These are phyloP conservation scores for Melanerpes formicivorus DNA, from an alignment of 2,113 vertebrate genomes.

Conservation along the genomic window DNA sequence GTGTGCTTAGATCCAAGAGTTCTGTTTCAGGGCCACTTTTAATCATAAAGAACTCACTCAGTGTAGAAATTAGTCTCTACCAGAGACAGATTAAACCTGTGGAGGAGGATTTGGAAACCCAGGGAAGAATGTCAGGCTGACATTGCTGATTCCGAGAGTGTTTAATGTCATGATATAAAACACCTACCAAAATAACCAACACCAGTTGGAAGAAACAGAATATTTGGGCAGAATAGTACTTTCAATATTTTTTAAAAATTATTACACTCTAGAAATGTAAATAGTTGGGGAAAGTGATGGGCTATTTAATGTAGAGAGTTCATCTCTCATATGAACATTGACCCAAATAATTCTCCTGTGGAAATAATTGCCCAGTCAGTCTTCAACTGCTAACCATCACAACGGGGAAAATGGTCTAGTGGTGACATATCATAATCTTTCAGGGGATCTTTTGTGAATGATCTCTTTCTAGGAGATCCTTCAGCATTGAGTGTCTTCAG, in stretches of 20 bases:
- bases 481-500: neutral
- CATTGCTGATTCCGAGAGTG: neutral
- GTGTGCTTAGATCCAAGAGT: neutral
- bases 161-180: neutral
- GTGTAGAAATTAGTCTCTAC: neutral
- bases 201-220: neutral
- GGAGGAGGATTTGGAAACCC: neutral
- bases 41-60: neutral
- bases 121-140: constrained; percentile 5
- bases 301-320: neutral
- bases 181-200: neutral
- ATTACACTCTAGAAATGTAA: neutral
- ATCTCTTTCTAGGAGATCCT: neutral
- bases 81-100: neutral
- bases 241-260: neutral
- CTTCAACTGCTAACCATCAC: neutral
- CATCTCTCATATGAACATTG: neutral
- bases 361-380: neutral
- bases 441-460: neutral
- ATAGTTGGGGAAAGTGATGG: neutral
- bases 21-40: neutral
- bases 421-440: neutral
- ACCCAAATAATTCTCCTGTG: neutral
- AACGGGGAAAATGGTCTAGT: neutral
- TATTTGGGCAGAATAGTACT: neutral